These are phyloP conservation scores for Chloroceryle amazona DNA, from an alignment of 2,797 vertebrate genomes.

Conservation along the genomic window DNA sequence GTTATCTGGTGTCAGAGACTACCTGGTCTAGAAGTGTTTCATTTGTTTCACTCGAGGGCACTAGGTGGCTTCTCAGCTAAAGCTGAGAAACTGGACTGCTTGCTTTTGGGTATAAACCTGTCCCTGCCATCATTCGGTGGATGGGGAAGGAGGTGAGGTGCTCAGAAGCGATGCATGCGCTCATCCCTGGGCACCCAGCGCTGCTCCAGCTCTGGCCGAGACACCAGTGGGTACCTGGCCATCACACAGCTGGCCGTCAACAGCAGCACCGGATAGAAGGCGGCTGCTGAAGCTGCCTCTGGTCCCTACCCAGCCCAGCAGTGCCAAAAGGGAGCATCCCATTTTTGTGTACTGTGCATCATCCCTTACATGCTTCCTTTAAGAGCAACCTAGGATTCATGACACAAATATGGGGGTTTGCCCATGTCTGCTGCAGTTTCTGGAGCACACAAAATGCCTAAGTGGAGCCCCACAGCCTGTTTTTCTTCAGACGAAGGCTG, in stretches of 20 bases:
- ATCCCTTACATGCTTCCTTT: not conserved
- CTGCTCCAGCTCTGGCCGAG: not conserved
- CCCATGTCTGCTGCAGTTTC: not conserved
- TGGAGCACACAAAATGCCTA: not conserved
- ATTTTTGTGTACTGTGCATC: not conserved
- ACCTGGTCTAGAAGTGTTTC: not conserved
- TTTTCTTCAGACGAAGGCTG: not conserved
- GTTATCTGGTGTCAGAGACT: not conserved
- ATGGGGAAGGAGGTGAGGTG: not conserved
- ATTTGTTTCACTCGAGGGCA: not conserved
- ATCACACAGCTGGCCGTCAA: fast-evolving
- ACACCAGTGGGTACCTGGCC: not conserved
- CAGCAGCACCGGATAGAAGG: not conserved
- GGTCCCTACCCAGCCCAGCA: not conserved
- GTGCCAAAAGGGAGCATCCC: not conserved
- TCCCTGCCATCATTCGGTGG: not conserved
- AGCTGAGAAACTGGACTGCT: not conserved
- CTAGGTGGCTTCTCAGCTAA: not conserved
- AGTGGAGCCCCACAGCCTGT: not conserved
- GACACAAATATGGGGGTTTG: not conserved
- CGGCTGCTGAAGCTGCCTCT: not conserved
- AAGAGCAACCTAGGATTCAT: not conserved
- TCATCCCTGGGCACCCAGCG: fast-evolving
- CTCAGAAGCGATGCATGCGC: fast-evolving
- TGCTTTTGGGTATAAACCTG: not conserved